phyloP scores from a whole-genome alignment of 2,888 invertebrate genomes.

The Brachypalpus laphriformis region DNA sequence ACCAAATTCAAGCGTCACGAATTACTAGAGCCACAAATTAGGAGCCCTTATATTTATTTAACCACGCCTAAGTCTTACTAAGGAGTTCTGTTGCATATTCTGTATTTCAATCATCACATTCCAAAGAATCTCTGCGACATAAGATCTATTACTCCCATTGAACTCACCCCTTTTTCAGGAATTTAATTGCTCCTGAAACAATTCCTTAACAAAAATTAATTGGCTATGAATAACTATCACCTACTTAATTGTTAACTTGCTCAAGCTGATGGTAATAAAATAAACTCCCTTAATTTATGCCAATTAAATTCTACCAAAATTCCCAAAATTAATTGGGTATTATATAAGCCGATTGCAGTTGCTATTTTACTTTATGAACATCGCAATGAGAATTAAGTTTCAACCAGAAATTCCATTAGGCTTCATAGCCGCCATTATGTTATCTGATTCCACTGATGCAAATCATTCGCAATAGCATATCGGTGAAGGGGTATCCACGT shows the following conservation, averaged over 20 bases:
- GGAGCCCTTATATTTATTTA: no score
- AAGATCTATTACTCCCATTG: neutral
- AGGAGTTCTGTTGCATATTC: no score
- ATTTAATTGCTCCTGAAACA: neutral
- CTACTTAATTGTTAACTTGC: neutral
- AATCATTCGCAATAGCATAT: neutral
- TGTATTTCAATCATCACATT: no score
- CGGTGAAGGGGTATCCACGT: neutral
- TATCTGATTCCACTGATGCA: constrained; percentile 1
- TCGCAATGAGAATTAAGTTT: constrained; percentile 8
- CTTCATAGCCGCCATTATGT: constrained; percentile 5
- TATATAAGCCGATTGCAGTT: neutral
- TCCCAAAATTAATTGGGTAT: neutral
- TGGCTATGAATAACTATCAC: neutral
- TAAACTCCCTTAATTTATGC: neutral
- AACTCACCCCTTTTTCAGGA: neutral
- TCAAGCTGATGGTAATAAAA: neutral
- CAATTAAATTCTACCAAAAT: neutral
- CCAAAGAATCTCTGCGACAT: neutral
- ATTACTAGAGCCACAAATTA: no score
- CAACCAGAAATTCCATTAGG: constrained; percentile 16
- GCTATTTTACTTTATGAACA: neutral
- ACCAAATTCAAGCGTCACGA: no score
- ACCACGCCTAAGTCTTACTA: no score
- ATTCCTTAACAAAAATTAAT: neutral